A percentile compares a stretch with the other conserved stretches of the same genome.
These are phyloP conservation scores for Meandrina meandrites DNA, from an alignment of 92 coral and sea anemone genomes.

Conservation along the genomic window DNA sequence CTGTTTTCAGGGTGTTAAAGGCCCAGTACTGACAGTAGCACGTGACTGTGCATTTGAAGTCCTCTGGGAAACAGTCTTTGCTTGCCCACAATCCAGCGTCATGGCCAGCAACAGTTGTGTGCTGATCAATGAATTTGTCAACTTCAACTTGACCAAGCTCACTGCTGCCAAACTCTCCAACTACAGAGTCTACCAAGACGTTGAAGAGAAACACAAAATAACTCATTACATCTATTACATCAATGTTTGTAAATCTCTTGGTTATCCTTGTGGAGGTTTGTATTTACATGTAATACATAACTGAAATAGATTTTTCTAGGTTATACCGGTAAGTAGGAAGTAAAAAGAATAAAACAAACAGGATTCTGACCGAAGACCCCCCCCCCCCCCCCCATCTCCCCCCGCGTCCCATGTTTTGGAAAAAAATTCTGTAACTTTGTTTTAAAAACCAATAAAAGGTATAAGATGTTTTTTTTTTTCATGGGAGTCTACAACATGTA, in stretches of 20 bases:
- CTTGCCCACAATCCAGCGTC: constrained; percentile 70
- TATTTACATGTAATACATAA: too few relatives aligned
- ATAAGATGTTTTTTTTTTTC: too few relatives aligned
- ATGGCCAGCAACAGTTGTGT: constrained; percentile 69
- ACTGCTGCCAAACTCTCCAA: constrained; percentile 43
- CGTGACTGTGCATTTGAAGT: constrained; percentile 75
- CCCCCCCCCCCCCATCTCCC: too few relatives aligned
- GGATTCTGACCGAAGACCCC: too few relatives aligned
- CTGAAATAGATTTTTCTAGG: too few relatives aligned
- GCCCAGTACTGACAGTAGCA: constrained; percentile 74
- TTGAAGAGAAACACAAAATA: constrained; percentile 4
- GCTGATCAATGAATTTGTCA: constrained; percentile 73
- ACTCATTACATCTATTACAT: constrained; percentile 60
- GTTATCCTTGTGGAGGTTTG: constrained; percentile 74
- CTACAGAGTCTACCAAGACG: constrained; percentile 54
- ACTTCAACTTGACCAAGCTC: constrained; percentile 80
- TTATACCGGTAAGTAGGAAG: too few relatives aligned
- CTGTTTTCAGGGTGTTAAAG: constrained; percentile 69
- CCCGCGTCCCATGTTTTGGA: too few relatives aligned
- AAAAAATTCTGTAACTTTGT: too few relatives aligned
- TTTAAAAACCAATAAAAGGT: too few relatives aligned
- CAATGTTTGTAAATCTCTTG: constrained; percentile 78
- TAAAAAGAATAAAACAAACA: too few relatives aligned
- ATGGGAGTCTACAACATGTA: too few relatives aligned
- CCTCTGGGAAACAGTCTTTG: constrained; percentile 90